Evolutionary conservation across 2,888 invertebrate species (phyloP).

Genomic region (Patella caerulea): DNA sequence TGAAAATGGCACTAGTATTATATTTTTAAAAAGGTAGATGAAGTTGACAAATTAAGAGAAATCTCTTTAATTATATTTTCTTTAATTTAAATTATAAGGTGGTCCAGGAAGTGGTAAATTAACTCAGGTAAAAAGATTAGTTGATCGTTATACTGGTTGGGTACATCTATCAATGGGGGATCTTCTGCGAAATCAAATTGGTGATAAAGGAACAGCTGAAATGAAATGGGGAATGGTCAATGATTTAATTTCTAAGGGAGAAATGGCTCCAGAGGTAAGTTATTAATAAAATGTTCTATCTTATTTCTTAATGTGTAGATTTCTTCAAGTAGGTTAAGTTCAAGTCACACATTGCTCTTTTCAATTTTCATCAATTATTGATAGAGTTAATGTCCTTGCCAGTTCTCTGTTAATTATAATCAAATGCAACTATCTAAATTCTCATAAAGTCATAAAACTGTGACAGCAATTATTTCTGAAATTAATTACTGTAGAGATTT

Average conservation of each 20-base stretch:
- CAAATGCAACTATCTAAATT: too few relatives aligned
- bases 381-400: too few relatives aligned
- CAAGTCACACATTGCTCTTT: too few relatives aligned
- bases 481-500: too few relatives aligned
- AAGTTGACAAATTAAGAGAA: background rate
- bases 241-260: slow-evolving; percentile 60
- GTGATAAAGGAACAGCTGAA: slow-evolving; percentile 59
- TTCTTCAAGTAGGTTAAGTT: too few relatives aligned
- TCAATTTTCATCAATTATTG: too few relatives aligned
- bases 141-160: slow-evolving; percentile 74
- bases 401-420: too few relatives aligned
- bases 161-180: slow-evolving; percentile 69
- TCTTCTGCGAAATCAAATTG: slow-evolving; percentile 65
- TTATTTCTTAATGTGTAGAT: too few relatives aligned
- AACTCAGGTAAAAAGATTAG: slow-evolving; percentile 90
- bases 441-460: too few relatives aligned
- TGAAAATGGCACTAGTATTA: background rate
- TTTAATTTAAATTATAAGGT: slow-evolving; percentile 43
- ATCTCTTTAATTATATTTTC: background rate
- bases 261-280: slow-evolving; percentile 66
- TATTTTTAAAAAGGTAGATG: background rate
- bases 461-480: too few relatives aligned
- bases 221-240: slow-evolving; percentile 59
- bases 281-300: too few relatives aligned
- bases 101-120: slow-evolving; percentile 96